Evolutionary conservation across 1,140 invertebrate species (phyloP).

Genomic region (Gonioctena quinquepunctata): DNA sequence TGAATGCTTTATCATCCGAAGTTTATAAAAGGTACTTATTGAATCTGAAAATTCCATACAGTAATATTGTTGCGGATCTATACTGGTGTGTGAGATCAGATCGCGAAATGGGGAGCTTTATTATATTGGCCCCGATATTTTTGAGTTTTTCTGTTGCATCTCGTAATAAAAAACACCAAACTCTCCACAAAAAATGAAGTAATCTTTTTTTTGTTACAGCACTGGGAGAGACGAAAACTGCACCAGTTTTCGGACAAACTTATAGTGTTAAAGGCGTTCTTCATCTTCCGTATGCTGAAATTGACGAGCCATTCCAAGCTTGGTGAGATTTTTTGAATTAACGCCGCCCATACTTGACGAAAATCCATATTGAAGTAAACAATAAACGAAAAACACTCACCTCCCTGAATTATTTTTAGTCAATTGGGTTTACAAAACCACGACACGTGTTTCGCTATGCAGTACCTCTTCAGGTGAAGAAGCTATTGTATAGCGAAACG

Average conservation of each 20-base stretch:
- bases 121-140: neutral
- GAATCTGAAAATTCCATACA: neutral
- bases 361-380: too few relatives aligned
- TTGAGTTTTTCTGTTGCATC: neutral
- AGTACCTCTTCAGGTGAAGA: too few relatives aligned
- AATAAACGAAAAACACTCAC: too few relatives aligned
- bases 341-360: too few relatives aligned
- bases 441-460: too few relatives aligned
- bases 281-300: constrained; percentile 91
- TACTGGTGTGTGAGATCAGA: neutral
- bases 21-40: neutral
- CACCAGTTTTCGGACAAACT: constrained; percentile 67
- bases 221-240: neutral
- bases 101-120: neutral
- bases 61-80: neutral
- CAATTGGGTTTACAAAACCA: too few relatives aligned
- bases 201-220: neutral
- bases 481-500: too few relatives aligned
- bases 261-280: constrained; percentile 77
- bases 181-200: neutral
- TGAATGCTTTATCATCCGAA: neutral
- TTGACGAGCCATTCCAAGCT: constrained; percentile 86
- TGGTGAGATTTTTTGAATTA: too few relatives aligned
- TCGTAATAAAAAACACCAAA: neutral
- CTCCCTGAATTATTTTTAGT: too few relatives aligned